Percentiles rank a stretch among this genome's conserved stretches.
phyloP scores from a whole-genome alignment of 2,888 invertebrate genomes.

The Leptinotarsa haldemani region DNA sequence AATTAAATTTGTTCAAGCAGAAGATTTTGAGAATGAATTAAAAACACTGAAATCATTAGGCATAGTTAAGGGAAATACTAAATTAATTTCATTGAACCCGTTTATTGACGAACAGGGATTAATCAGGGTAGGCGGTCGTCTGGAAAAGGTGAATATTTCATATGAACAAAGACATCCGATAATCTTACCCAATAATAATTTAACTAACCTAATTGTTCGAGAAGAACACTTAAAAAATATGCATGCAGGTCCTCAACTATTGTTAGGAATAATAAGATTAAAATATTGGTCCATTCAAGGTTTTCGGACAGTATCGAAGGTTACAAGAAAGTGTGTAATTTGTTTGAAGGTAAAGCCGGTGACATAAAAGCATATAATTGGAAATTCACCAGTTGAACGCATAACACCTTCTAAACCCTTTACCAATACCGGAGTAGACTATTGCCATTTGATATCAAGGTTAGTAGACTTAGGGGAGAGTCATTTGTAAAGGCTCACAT shows the following conservation, averaged over 20 bases:
- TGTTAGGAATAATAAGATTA: constrained; percentile 32
- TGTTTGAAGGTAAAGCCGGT: constrained; percentile 7
- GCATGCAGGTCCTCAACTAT: constrained; percentile 32
- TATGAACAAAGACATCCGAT: constrained; percentile 47
- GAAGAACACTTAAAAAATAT: constrained; percentile 23
- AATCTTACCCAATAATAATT: constrained; percentile 42
- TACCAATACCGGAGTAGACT: constrained; percentile 20
- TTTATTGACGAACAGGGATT: constrained; percentile 38
- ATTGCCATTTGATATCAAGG: constrained; percentile 25
- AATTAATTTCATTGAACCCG: constrained; percentile 23
- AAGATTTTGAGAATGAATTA: not conserved
- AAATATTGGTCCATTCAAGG: constrained; percentile 31
- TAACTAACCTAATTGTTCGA: constrained; percentile 25
- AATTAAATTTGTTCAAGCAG: too few species aligned
- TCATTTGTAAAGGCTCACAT: not conserved
- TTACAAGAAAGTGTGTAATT: constrained; percentile 26
- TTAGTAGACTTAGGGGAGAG: not conserved
- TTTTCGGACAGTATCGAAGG: constrained; percentile 1
- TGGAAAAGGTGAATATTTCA: constrained; percentile 24
- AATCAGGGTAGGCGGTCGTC: constrained; percentile 52
- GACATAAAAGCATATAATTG: constrained; percentile 8
- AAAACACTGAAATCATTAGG: not conserved
- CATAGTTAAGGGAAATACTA: not conserved
- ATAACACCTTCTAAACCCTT: constrained; percentile 16
- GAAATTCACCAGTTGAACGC: constrained; percentile 18